These are phyloP conservation scores for Pocota personata DNA, from an alignment of 2,888 invertebrate genomes.

Conservation along the genomic window DNA sequence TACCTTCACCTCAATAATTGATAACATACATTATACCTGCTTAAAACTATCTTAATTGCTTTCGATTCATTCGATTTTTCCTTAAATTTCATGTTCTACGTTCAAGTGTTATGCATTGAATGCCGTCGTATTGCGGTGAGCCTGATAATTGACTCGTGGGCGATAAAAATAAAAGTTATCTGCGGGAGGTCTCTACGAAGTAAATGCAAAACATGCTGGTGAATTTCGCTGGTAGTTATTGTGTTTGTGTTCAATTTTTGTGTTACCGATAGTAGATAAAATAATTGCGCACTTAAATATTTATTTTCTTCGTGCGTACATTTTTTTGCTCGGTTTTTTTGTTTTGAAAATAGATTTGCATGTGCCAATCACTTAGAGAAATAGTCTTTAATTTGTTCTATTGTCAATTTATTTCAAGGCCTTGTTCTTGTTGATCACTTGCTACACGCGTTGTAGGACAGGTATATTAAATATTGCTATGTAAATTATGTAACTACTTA, in stretches of 20 bases:
- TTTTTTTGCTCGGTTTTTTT: background rate
- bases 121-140: background rate
- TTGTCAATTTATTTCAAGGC: background rate
- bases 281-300: constrained; percentile 11
- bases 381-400: background rate
- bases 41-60: background rate
- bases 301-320: background rate
- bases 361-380: background rate
- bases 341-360: background rate
- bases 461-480: too few species aligned
- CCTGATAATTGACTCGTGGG: background rate
- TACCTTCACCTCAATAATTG: background rate
- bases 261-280: background rate
- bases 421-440: background rate
- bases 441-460: too few species aligned
- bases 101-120: background rate
- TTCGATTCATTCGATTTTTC: background rate
- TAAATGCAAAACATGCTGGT: background rate
- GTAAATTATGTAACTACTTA: too few species aligned
- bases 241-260: background rate
- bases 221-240: background rate
- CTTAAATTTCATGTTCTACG: background rate
- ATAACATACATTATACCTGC: background rate
- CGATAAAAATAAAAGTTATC: background rate
- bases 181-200: background rate